Evolutionary conservation across 2,797 vertebrate species (phyloP).

Genomic region (Peromyscus aztecus): DNA sequence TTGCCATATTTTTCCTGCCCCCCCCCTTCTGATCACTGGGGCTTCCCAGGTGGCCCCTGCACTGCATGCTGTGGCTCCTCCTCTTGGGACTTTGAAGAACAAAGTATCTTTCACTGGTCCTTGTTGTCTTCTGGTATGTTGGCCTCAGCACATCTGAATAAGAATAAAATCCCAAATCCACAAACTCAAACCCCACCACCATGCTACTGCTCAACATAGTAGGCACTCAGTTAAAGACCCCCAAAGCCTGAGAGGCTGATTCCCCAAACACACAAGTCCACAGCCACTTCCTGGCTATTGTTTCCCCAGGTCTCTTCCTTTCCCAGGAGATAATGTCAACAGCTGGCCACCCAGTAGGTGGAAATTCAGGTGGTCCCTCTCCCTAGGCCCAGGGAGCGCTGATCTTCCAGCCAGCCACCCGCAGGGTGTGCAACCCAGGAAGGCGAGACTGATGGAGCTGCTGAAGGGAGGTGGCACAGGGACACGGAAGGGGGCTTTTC

Average conservation of each 20-base stretch:
- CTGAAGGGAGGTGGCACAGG: constrained; percentile 56
- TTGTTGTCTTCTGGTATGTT: neutral
- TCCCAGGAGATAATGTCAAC: constrained; percentile 29
- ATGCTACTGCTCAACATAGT: neutral
- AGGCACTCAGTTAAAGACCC: neutral
- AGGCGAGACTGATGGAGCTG: neutral
- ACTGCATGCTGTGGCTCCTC: neutral
- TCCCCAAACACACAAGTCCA: neutral
- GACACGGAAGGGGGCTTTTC: constrained; percentile 76
- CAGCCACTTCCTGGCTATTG: neutral
- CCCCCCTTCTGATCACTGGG: neutral
- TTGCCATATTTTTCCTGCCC: neutral
- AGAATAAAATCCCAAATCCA: neutral
- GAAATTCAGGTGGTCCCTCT: neutral
- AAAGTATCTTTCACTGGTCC: neutral
- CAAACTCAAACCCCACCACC: neutral
- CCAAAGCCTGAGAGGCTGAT: too few relatives aligned
- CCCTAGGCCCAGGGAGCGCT: neutral
- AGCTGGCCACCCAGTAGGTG: neutral
- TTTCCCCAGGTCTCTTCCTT: constrained; percentile 12
- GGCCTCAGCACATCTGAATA: neutral
- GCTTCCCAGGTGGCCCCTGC: neutral
- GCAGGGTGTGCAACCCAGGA: neutral
- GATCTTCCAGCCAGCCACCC: neutral
- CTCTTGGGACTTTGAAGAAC: neutral